These are phyloP conservation scores for Abrostola triplasia DNA, from an alignment of 2,888 invertebrate genomes.

Conservation along the genomic window DNA sequence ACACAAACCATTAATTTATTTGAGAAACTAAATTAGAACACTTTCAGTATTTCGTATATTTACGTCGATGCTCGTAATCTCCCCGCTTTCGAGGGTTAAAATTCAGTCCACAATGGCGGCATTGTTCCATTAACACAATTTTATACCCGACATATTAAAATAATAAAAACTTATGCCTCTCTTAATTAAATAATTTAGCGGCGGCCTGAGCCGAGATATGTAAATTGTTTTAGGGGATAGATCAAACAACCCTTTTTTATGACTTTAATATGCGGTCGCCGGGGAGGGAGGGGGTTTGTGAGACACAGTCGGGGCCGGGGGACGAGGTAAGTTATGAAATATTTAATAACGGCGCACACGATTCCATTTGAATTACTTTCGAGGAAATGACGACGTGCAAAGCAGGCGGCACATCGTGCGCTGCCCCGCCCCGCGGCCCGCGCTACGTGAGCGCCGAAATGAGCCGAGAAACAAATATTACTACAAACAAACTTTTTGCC, in stretches of 20 bases:
- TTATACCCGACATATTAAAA: constrained; percentile 88
- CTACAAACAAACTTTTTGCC: constrained; percentile 73
- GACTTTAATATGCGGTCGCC: constrained; percentile 88
- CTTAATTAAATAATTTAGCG: constrained; percentile 89
- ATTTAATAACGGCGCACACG: constrained; percentile 89
- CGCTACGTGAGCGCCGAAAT: constrained; percentile 65
- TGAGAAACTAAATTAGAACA: constrained; percentile 69
- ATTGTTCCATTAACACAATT: constrained; percentile 88
- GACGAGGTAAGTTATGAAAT: constrained; percentile 87
- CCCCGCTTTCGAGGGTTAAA: constrained; percentile 73
- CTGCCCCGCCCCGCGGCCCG: constrained; percentile 51
- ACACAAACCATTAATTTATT: constrained; percentile 62
- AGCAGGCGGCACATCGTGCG: constrained; percentile 75
- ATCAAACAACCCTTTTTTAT: constrained; percentile 89
- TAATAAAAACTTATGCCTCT: constrained; percentile 89
- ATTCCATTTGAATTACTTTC: constrained; percentile 89
- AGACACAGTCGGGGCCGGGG: constrained; percentile 62
- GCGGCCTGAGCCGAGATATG: constrained; percentile 87
- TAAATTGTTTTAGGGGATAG: constrained; percentile 89
- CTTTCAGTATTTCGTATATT: constrained; percentile 68
- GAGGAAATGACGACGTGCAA: constrained; percentile 86
- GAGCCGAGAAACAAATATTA: constrained; percentile 74
- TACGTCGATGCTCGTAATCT: constrained; percentile 77
- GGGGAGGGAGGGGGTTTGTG: constrained; percentile 70
- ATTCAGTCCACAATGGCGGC: constrained; percentile 77